phyloP scores from a whole-genome alignment of 2,113 vertebrate genomes.

The Dendrocopos noguchii region DNA sequence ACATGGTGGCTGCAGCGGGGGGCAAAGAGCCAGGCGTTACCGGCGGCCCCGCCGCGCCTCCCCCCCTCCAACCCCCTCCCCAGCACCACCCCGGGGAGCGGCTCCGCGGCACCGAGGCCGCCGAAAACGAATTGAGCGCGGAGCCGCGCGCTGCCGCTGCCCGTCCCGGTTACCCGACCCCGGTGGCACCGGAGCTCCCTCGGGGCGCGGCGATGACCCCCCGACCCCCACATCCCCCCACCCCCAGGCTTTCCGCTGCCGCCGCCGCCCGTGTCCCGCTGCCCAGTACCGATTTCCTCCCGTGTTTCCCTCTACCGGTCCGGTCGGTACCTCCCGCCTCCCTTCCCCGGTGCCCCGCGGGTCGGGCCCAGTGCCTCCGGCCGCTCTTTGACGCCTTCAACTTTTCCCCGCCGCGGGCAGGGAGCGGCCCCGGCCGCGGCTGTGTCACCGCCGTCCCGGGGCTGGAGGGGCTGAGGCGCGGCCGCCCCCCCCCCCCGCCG shows the following conservation, averaged over 20 bases:
- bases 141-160: not conserved
- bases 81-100: too few relatives aligned
- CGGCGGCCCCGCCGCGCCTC: conserved; percentile 28
- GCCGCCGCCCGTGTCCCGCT: not conserved
- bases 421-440: not conserved
- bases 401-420: not conserved
- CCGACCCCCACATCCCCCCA: not conserved
- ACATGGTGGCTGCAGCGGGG: conserved; percentile 84
- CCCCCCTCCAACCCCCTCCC: not conserved
- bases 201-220: not conserved
- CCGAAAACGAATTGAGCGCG: not conserved
- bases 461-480: not conserved
- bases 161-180: not conserved
- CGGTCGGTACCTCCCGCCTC: too few relatives aligned
- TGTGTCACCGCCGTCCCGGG: not conserved
- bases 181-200: not conserved
- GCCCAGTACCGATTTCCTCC: not conserved
- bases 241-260: not conserved
- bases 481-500: not conserved
- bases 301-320: not conserved
- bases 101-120: not conserved
- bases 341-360: not conserved
- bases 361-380: not conserved
- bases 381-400: not conserved
- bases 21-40: conserved; percentile 57